Evolutionary conservation across 1,140 invertebrate genomes (phyloP), one percentile per base, ranked within the genome.

Genomic region (Riptortus pedestris): DNA sequence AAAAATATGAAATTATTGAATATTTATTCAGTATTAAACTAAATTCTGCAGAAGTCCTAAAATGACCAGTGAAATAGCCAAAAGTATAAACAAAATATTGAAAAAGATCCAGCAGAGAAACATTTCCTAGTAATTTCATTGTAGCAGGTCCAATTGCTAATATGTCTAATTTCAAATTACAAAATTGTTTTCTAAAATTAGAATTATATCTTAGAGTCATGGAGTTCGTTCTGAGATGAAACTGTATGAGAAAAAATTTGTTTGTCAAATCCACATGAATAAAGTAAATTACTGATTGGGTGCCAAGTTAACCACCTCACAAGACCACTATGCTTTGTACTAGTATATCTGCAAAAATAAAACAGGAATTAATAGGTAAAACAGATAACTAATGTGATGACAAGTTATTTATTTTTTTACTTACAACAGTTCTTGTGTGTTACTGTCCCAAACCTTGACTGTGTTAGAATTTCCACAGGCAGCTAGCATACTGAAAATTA

Each of bases 331-430:
- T 75, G 74, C 22, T 67, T 60, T 22, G 55, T 61, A 66, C 71
- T 70, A 52, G 48, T 63, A 65, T 72, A 74, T 11, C 74, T 75
- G 64, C 33, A 71, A 70, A 58, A 64, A 69, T 64, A 65, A 29
- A 43, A 47, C 24, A 60, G 16, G 45, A 0, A 7, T n/a, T n/a
- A n/a, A n/a, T n/a, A n/a, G n/a, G n/a, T n/a, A n/a, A n/a, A n/a
- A n/a, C n/a, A n/a, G n/a, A n/a, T 60, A 61, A 16, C 20, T 1
- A 16, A 29, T 4, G 9, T 27, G 14, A 62, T 58, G n/a, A 7
- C 29, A 65, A 38, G 12, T 45, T 52, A 52, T 2, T 27, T 38
- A 60, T 9, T 55, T 12, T 24, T 24, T 52, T 38, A 67, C 57
- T 65, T 29, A 63, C 47, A 65, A 22, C 18, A 33, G 22, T n/a